Evolutionary conservation across 1,140 invertebrate genomes (phyloP), one percentile per base, ranked within the genome.

Genomic region (Papilio xuthus): DNA sequence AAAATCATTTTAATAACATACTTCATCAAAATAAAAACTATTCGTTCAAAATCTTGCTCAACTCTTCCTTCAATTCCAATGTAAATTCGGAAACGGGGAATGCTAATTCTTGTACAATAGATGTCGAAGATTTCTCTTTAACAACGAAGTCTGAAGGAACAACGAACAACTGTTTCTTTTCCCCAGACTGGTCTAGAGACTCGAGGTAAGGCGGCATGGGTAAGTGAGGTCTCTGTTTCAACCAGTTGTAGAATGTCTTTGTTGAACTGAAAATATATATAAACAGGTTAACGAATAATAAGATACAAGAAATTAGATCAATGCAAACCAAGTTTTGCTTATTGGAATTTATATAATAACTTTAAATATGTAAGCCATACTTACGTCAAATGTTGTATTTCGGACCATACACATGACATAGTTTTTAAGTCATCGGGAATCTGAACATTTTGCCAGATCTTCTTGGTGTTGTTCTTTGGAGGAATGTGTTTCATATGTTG

Each of bases 331-430:
- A 32, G n/a, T n/a, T 56, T 56, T 56, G 53, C 8, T 32, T 67
- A 15, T 7, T 4, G 26, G 7, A 67, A 12, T 67, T 60, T 6
- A 7, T 23, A 32, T 6, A 15, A 60, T 26, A 8, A 12, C 4
- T 18, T 18, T 6, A 50, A 50, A 78, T 18, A 44, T 15, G 28
- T 20, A 18, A n/a, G 2, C 7, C 12, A 37, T 47, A 84, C 90
- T 89, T 50, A 95, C 94, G 92, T 94, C 0, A 96, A 86, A 86
- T 95, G 89, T 26, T 94, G 92, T 26, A 96, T 94, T 7, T 92
- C 94, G 20, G 94, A 89, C 94, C 94, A 96, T 2, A 96, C 94
- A 23, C 89, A 88, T 1, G 94, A 91, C 95, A 96, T 96, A 3
- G 93, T 94, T 44, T 94, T 91, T 1, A 96, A 79, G 60, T 95